Base-by-base conservation (phyloP, 2,888 invertebrate genomes). In the Carterocephalus palaemon region DNA sequence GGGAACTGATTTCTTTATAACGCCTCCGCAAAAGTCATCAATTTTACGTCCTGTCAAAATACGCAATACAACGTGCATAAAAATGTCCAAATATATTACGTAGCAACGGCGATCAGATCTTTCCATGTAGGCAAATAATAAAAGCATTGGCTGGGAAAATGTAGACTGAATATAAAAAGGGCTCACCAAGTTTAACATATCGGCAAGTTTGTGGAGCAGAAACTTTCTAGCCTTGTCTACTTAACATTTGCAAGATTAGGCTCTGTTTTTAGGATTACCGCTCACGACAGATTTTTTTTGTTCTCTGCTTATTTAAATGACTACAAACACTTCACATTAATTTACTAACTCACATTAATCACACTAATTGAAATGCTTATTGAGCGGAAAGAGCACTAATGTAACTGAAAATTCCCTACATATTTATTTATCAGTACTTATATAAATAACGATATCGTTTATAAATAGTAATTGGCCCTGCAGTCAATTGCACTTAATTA, bases 111-210 rank as follows among this genome's bases (percentile, higher is more conserved):
- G 10, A 22, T 24, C 15, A 20, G 28, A 20, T 13, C 28, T 26
- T 22, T 33, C 17, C 13, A 28, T 33, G 28, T 34, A 7, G n/a
- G 15, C 7, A 28, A 15, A 13, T 8, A 12, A 26, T 33, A 22
- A 15, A 28, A 24, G 9, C 33, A 24, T 40, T 31, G 31, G 22
- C 29, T 16, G 15, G 15, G 22, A 16, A 37, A 16, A 38, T 28
- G 28, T 19, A 32, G 8, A 5, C 32, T 32, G 41, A 41, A 33
- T 41, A 26, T 33, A 41, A 33, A 41, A 33, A 41, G 33, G 17
- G 9, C 5, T 6, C 10, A 36, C 38, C 16, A 10, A 23, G 31
- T 24, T 19, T 10, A 19, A 41, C 26, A 31, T 23, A 12, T 12
- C 19, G 15, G n/a, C 20, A 29, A n/a, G n/a, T 33, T 8, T 3